Conservation (phyloP, 1,140 invertebrate genomes). For the Calephelis nemesis region DNA sequence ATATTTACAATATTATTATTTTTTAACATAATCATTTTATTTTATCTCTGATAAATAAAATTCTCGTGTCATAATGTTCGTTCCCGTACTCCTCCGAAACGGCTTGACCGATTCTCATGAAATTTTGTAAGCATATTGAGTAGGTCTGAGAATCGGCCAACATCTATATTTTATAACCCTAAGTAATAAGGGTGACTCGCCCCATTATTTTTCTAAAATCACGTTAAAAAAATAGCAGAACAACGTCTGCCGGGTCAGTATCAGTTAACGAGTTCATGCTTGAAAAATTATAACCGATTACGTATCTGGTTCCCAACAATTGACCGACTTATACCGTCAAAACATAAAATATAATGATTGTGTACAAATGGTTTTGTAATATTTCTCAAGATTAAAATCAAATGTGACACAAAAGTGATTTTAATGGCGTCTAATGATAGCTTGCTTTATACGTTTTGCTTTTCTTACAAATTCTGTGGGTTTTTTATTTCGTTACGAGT, state of each 20-base stretch:
- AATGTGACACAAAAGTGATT: not conserved
- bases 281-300: not conserved
- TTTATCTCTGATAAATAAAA: no score
- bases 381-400: slow-evolving; percentile 8
- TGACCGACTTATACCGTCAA: not conserved
- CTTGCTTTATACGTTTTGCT: not conserved
- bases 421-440: not conserved
- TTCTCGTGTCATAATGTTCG: no score
- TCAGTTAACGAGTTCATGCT: not conserved
- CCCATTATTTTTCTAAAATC: no score
- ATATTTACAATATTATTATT: no score
- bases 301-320: slow-evolving; percentile 2
- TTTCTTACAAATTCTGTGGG: not conserved
- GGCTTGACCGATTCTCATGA: no score
- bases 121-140: no score
- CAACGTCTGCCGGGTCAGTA: no score
- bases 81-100: no score
- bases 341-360: slow-evolving; percentile 9
- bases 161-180: not conserved
- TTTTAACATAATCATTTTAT: no score
- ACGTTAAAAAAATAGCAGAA: no score
- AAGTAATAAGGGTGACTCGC: no score
- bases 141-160: not conserved
- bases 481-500: no score
- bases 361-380: slow-evolving; percentile 16